Conservation (phyloP, 2,888 invertebrate genomes). For the Lithophane socia region DNA sequence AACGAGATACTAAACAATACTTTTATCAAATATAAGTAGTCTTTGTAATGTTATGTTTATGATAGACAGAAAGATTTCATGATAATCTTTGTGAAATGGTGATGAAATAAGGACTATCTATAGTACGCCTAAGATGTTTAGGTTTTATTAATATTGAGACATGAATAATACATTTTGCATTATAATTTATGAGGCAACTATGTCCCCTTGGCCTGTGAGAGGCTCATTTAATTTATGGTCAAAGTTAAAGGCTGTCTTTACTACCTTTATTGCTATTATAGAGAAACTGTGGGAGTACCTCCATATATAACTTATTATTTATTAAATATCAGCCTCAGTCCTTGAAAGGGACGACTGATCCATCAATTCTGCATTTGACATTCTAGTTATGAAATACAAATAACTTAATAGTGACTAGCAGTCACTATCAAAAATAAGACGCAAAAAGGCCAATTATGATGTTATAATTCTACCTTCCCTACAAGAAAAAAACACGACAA, state of each 20-base stretch:
- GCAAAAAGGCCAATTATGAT: not conserved
- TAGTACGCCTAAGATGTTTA: conserved; percentile 9
- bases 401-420: not conserved
- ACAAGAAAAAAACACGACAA: conserved; percentile 8
- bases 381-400: not conserved
- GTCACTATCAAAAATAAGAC: not conserved
- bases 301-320: conserved; percentile 27
- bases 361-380: not conserved
- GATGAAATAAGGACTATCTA: not conserved
- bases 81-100: conserved; percentile 3
- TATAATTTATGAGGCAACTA: conserved; percentile 32
- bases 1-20: conserved; percentile 40
- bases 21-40: not conserved
- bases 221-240: conserved; percentile 28
- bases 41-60: not conserved
- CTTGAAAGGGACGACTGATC: conserved; percentile 7
- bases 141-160: conserved; percentile 11
- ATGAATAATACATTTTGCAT: conserved; percentile 30
- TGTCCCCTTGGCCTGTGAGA: conserved; percentile 28
- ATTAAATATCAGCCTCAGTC: conserved; percentile 12
- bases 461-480: not conserved
- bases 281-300: conserved; percentile 24
- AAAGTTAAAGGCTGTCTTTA: conserved; percentile 34
- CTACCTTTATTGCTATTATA: conserved; percentile 21
- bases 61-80: not conserved